Percentiles rank a stretch among this genome's conserved stretches.
Evolutionary conservation across 2,113 vertebrate genomes (phyloP).

Genomic region (Cervus canadensis): DNA sequence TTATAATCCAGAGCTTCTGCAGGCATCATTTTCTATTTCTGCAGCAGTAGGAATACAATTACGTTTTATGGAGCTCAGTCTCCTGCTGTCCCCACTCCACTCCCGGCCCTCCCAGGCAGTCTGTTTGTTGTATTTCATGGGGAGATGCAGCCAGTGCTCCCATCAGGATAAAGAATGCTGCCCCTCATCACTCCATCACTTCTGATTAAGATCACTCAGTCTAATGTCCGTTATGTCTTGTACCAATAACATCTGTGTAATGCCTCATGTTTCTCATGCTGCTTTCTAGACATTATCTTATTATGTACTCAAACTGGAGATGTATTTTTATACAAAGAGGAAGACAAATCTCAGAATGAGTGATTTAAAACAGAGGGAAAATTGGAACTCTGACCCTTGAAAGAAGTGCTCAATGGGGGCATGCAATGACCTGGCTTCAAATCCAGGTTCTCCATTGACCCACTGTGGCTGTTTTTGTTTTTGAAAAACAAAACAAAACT

Average conservation of each 20-base stretch:
- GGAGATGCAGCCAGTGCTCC: background rate
- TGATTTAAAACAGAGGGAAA: background rate
- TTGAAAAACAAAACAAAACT: background rate
- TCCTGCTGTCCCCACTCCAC: background rate
- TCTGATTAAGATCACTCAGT: conserved; percentile 32
- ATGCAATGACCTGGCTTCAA: background rate
- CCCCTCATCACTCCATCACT: conserved; percentile 20
- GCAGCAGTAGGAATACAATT: background rate
- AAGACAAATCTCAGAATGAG: background rate
- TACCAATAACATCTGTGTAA: background rate
- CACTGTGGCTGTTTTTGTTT: background rate
- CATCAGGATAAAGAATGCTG: background rate
- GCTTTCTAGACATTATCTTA: background rate
- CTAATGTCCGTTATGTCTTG: background rate
- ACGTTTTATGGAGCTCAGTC: background rate
- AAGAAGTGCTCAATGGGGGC: background rate
- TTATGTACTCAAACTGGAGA: background rate
- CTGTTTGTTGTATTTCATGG: background rate
- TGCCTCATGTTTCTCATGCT: background rate
- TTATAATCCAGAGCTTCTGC: background rate
- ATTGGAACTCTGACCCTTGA: background rate
- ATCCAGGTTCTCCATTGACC: background rate
- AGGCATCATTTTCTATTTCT: background rate
- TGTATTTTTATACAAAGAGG: background rate
- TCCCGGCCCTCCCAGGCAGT: background rate